phyloP scores from a whole-genome alignment of 2,113 vertebrate genomes.

The Octodon degus region DNA sequence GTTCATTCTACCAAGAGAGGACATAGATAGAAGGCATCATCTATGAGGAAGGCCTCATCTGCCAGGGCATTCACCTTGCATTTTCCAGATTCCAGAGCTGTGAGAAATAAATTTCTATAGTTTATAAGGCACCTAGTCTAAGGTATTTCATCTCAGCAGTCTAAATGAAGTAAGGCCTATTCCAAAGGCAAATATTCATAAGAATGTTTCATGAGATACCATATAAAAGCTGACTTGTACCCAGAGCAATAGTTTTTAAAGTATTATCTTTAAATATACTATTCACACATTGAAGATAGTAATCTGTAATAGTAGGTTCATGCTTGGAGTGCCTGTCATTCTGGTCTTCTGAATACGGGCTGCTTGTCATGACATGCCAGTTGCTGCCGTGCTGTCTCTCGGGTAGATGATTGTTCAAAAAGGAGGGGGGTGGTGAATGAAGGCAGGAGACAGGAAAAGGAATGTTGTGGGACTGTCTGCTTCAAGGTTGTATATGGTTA shows the following conservation, averaged over 20 bases:
- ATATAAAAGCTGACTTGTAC: neutral
- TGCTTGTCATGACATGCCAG: too few species aligned
- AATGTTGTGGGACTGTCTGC: too few species aligned
- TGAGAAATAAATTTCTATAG: neutral
- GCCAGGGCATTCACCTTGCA: neutral
- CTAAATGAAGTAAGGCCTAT: neutral
- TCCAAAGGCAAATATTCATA: neutral
- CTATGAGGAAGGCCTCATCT: neutral
- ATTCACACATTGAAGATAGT: neutral
- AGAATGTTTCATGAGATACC: too few species aligned
- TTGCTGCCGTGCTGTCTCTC: too few species aligned
- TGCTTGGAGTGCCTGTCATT: too few species aligned
- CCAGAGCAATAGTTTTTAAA: neutral
- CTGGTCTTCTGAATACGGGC: too few species aligned
- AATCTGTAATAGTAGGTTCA: too few species aligned
- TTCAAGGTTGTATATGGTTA: too few species aligned
- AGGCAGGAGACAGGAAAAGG: too few species aligned
- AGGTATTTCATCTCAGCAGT: neutral
- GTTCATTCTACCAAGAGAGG: neutral
- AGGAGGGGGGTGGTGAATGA: too few species aligned
- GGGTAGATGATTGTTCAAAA: too few species aligned
- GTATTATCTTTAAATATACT: neutral
- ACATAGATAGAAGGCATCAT: neutral
- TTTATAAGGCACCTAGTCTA: neutral
- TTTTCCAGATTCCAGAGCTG: neutral